Conservation (phyloP, 1,140 invertebrate genomes). For the Drosophila mauritiana region DNA sequence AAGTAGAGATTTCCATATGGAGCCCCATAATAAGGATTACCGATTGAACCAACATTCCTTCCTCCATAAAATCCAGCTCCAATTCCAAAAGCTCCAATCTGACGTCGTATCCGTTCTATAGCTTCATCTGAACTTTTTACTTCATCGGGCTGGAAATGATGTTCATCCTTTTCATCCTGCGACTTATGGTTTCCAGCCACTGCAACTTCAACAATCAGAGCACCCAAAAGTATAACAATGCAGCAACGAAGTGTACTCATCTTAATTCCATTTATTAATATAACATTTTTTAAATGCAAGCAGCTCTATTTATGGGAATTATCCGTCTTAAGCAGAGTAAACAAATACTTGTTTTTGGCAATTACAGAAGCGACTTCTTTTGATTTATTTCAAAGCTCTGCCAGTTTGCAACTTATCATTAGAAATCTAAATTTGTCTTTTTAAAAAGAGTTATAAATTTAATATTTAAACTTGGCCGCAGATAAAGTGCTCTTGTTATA, state of each 20-base stretch:
- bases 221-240: constrained; percentile 22
- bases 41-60: background rate
- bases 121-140: background rate
- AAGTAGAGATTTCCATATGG: constrained; percentile 6
- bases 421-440: background rate
- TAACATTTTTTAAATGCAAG: too few relatives aligned
- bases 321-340: background rate
- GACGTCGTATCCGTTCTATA: constrained; percentile 38
- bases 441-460: background rate
- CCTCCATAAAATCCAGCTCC: constrained; percentile 16
- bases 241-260: constrained; percentile 29
- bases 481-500: too few relatives aligned
- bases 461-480: too few relatives aligned
- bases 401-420: background rate
- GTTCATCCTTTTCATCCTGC: background rate
- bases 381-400: constrained; percentile 23
- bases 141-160: background rate
- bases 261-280: background rate
- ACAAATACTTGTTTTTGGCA: constrained; percentile 12
- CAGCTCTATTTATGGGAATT: constrained; percentile 33
- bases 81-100: constrained; percentile 24
- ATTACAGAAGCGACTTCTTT: constrained; percentile 7
- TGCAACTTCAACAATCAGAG: constrained; percentile 4
- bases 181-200: constrained; percentile 9
- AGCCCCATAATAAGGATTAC: constrained; percentile 10